A percentile compares a stretch with the other conserved stretches of the same genome.
Evolutionary conservation across 2,888 invertebrate species (phyloP).

Genomic region (Conchocele bisecta): DNA sequence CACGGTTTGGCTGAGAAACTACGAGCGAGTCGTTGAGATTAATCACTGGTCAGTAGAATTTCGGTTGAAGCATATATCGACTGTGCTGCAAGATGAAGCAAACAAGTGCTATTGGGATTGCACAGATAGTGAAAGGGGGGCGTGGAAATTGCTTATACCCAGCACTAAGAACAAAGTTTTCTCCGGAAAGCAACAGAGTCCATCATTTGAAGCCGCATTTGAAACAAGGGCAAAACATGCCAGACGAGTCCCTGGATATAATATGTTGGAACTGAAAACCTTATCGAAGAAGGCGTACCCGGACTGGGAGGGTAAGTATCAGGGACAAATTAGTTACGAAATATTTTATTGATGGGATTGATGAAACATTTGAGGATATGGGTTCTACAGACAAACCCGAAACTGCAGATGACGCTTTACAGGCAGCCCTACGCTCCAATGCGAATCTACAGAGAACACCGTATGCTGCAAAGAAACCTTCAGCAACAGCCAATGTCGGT

Average conservation of each 20-base stretch:
- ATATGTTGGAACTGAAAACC: background rate
- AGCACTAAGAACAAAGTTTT: no score
- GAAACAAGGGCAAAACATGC: background rate
- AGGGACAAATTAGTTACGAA: conserved; percentile 9
- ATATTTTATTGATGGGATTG: conserved; percentile 14
- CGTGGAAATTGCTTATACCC: no score
- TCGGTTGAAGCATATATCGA: no score
- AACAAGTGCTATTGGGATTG: no score
- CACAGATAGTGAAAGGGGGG: no score
- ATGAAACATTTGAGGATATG: conserved; percentile 2
- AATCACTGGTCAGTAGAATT: no score
- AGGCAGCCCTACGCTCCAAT: conserved; percentile 1
- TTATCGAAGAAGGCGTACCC: conserved; percentile 4
- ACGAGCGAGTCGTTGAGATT: no score
- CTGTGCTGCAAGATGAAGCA: no score
- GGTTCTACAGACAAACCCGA: conserved; percentile 12
- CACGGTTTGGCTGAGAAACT: no score
- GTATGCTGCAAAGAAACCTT: no score
- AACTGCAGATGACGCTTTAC: conserved; percentile 8
- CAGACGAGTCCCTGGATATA: background rate
- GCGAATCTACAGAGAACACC: background rate
- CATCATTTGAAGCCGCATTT: background rate
- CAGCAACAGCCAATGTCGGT: background rate
- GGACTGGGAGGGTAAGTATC: background rate
- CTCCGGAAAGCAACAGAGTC: no score